Evolutionary conservation across 2,113 vertebrate genomes (phyloP), one percentile per base, ranked within the genome.

Genomic region (human): DNA sequence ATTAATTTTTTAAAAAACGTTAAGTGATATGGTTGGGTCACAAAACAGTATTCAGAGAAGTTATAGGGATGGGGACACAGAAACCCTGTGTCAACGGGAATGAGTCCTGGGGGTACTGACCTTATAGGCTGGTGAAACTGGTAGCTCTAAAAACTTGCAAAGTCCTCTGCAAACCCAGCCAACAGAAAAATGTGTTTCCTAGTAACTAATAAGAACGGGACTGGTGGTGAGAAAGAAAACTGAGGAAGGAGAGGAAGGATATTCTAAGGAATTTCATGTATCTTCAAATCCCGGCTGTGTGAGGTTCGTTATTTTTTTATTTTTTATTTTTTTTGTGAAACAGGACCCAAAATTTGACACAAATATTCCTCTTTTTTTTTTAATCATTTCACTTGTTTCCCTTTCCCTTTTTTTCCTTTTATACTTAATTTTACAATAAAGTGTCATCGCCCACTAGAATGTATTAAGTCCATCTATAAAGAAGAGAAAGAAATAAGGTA

Each of bases 101-200:
- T 64, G 66, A 68, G 11, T 45, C 22, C 8, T 2, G 5, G 30
- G 81, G 57, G 23, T 0, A 57, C 27, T 57, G 32, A 55, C 0
- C 23, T 32, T 20, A 12, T 5, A 32, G 80, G 32, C 25, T 4
- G 5, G 38, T 35, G 1, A 18, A 35, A 38, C 38, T 14, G 8
- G 22, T 52, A 22, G 23, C 1, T 85, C 40, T 6, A 52, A 59
- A 57, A 66, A 9, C 48, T 23, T 11, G 4, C 3, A 45, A 4
- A 13, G 35, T 11, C 61, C 38, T 55, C 50, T 22, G 8, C 5
- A 72, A 75, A 73, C 0, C 22, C 32, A 75, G 50, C 3, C 16
- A 0, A 3, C 0, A 4, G 35, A 27, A 23, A 32, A 57, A 11
- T 0, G 25, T 27, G 38, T 32, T 43, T 17, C 18, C 6, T 9